Evolutionary conservation across 1,140 invertebrate species (phyloP), one percentile per base, ranked within the genome.

Genomic region (Solenopsis fugax): DNA sequence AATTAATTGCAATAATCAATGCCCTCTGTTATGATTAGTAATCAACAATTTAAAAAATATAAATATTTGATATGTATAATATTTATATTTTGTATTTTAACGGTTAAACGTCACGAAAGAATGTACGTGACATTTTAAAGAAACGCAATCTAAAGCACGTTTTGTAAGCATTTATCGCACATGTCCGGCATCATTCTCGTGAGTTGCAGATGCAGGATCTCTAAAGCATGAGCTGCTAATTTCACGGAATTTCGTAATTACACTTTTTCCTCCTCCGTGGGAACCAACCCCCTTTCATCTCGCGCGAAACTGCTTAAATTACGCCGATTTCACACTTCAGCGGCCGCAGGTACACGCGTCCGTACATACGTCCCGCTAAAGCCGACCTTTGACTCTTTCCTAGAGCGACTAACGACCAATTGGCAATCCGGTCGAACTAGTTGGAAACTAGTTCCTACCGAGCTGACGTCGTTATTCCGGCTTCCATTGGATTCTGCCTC

Each of bases 381-480:
- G 64, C 65, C 58, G 10, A 71, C 86, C 86, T 84, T 87, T 87
- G 80, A 84, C 62, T 85, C 87, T 88, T 88, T 88, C 50, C 65
- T 54, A 50, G 16, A 50, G n/a, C 65, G 64, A 71, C 77, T 73
- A 88, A 62, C 71, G 56, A 72, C 64, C 88, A 64, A 88, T 89
- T 87, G 80, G 52, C 87, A 71, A 88, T 85, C 45, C 87, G 50
- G 34, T 67, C 72, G 54, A 88, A 88, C 87, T 89, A 88, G 81
- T 89, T 86, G 7, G 18, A 72, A 89, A 89, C 88, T 89, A 89
- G 87, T 89, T 89, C 58, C 45, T 50, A 69, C 50, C 76, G 67
- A 73, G 81, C 87, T 88, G 88, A 89, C 87, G 73, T 88, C 81
- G 88, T 89, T 85, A 85, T 89, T 89, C 62, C 64, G 69, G 54